Percentiles rank a stretch among this genome's conserved stretches.
phyloP scores from a whole-genome alignment of 2,888 invertebrate genomes.

The Eudemis profundana region DNA sequence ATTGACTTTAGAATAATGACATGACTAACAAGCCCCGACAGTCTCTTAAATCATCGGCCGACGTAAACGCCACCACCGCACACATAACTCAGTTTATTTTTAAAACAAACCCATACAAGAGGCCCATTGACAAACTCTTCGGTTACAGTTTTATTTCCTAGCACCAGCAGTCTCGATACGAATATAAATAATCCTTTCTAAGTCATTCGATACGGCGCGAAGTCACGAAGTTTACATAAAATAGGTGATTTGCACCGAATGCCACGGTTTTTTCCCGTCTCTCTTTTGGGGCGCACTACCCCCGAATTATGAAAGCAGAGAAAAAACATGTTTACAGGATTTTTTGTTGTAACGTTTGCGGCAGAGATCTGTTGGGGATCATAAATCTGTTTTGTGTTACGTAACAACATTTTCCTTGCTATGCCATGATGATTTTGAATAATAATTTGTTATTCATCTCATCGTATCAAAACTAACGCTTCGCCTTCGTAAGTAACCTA shows the following conservation, averaged over 20 bases:
- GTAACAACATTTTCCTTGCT: conserved; percentile 53
- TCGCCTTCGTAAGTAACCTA: too few species aligned
- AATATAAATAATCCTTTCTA: conserved; percentile 82
- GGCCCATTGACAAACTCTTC: conserved; percentile 68
- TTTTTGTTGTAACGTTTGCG: conserved; percentile 66
- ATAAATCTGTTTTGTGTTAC: conserved; percentile 74
- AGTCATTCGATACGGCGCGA: conserved; percentile 82
- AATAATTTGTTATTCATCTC: conserved; percentile 49
- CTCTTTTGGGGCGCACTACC: conserved; percentile 65
- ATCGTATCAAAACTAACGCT: conserved; percentile 47
- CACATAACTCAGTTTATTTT: conserved; percentile 67
- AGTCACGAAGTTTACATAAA: conserved; percentile 86
- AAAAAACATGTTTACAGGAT: conserved; percentile 81
- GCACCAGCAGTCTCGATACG: conserved; percentile 57
- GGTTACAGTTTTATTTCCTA: conserved; percentile 57
- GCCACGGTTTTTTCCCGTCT: conserved; percentile 69
- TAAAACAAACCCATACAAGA: conserved; percentile 59
- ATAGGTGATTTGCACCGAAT: conserved; percentile 81
- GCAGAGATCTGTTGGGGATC: conserved; percentile 60
- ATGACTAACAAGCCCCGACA: conserved; percentile 65
- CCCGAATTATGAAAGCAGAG: conserved; percentile 65
- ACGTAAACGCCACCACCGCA: conserved; percentile 56
- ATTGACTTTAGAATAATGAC: conserved; percentile 52
- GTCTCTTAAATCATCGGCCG: conserved; percentile 65
- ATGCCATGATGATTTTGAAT: conserved; percentile 63